These are phyloP conservation scores for Ecliptopera silaceata DNA, from an alignment of 2,888 invertebrate species.

Conservation along the genomic window DNA sequence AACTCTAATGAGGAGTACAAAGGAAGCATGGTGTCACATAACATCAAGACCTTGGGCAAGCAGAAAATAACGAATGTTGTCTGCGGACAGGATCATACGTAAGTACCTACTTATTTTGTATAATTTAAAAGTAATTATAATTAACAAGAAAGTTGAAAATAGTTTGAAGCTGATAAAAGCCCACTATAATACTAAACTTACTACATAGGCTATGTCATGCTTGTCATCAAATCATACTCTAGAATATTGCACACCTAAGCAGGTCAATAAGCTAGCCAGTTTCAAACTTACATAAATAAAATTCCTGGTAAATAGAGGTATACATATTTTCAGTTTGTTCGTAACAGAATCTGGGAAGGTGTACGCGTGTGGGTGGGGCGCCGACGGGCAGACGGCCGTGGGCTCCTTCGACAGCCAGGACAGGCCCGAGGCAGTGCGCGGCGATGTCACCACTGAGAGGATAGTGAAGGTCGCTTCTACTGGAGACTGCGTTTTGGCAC, in stretches of 20 bases:
- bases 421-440: slow-evolving; percentile 85
- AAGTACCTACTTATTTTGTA: slow-evolving; percentile 35
- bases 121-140: neutral
- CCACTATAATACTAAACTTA: too few species aligned
- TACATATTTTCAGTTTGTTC: slow-evolving; percentile 84
- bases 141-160: too few species aligned
- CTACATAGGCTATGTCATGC: too few species aligned
- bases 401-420: slow-evolving; percentile 86
- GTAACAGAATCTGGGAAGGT: slow-evolving; percentile 91
- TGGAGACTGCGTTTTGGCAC: slow-evolving; percentile 94
- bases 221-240: too few species aligned
- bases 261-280: neutral
- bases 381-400: slow-evolving; percentile 96
- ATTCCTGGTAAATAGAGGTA: slow-evolving; percentile 9
- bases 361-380: slow-evolving; percentile 95
- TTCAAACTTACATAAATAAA: neutral
- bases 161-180: too few species aligned
- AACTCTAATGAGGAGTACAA: slow-evolving; percentile 89
- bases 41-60: slow-evolving; percentile 85
- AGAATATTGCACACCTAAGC: too few species aligned
- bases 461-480: slow-evolving; percentile 91
- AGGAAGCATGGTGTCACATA: slow-evolving; percentile 86
- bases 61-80: slow-evolving; percentile 86
- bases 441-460: slow-evolving; percentile 91
- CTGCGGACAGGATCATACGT: slow-evolving; percentile 97